phyloP scores from a whole-genome alignment of 2,888 invertebrate species.

The Drosophila sordidapex region DNA sequence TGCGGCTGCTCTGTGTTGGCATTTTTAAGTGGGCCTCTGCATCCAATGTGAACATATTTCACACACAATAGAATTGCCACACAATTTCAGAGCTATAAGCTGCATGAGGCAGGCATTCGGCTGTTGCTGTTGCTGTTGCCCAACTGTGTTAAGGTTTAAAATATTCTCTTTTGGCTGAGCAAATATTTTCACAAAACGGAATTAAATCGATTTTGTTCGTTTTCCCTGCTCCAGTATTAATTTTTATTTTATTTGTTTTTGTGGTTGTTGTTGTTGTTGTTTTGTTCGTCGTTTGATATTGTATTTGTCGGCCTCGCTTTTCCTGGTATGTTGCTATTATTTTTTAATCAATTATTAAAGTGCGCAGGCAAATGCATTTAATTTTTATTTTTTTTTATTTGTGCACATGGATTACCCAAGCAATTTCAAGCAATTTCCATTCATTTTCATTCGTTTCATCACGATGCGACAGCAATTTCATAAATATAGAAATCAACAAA shows the following conservation, averaged over 20 bases:
- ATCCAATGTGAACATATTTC: slow-evolving; percentile 29
- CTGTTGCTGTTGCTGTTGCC: slow-evolving; percentile 28
- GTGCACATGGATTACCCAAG: not conserved
- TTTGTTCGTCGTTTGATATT: slow-evolving; percentile 24
- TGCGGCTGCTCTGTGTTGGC: slow-evolving; percentile 17
- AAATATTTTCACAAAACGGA: slow-evolving; percentile 62
- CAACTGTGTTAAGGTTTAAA: slow-evolving; percentile 62
- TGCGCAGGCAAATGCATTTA: slow-evolving; percentile 11
- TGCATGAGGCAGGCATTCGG: slow-evolving; percentile 23
- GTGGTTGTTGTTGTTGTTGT: not conserved
- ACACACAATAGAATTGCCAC: slow-evolving; percentile 40
- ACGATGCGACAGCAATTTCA: slow-evolving; percentile 6
- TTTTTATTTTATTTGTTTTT: slow-evolving; percentile 14
- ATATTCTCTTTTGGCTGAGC: slow-evolving; percentile 68
- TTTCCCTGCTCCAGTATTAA: slow-evolving; percentile 3
- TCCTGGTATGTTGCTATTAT: slow-evolving; percentile 17
- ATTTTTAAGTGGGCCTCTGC: slow-evolving; percentile 21
- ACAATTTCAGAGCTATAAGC: slow-evolving; percentile 25
- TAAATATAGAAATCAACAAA: not conserved
- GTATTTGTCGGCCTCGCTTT: not conserved
- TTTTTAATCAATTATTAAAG: slow-evolving; percentile 38
- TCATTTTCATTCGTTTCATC: slow-evolving; percentile 1
- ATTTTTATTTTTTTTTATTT: not conserved
- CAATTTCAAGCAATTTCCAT: slow-evolving; percentile 10
- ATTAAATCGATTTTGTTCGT: slow-evolving; percentile 66